phyloP scores from a whole-genome alignment of 2,113 vertebrate species.

The Lampris incognitus region DNA sequence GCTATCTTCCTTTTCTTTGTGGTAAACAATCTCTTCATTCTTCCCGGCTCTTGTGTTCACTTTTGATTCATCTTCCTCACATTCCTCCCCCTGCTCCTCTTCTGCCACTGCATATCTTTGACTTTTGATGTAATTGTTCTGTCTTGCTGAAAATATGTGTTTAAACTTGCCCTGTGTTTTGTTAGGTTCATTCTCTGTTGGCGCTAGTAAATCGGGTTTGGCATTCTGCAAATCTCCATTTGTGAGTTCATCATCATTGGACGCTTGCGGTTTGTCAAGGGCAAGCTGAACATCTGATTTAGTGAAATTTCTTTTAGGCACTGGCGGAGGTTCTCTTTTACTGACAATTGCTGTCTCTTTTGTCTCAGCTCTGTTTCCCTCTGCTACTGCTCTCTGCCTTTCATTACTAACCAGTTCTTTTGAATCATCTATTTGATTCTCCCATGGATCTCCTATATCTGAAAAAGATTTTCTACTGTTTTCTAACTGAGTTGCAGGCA shows the following conservation, averaged over 20 bases:
- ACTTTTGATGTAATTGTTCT: constrained; percentile 83
- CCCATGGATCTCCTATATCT: constrained; percentile 39
- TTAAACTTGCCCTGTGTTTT: constrained; percentile 63
- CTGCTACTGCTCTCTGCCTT: neutral
- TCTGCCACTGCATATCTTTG: constrained; percentile 65
- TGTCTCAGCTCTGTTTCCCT: constrained; percentile 35
- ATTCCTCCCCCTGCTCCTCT: constrained; percentile 40
- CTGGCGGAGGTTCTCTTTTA: constrained; percentile 65
- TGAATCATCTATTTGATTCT: constrained; percentile 35
- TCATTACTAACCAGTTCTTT: constrained; percentile 13
- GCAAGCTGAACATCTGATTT: constrained; percentile 61
- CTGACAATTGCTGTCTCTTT: neutral
- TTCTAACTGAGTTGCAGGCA: constrained; percentile 39
- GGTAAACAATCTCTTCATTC: constrained; percentile 16
- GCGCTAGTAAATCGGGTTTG: constrained; percentile 11
- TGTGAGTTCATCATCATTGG: constrained; percentile 9
- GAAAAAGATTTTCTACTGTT: constrained; percentile 32
- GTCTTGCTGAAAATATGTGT: constrained; percentile 76
- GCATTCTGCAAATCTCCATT: constrained; percentile 27
- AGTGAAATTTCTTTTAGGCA: constrained; percentile 65
- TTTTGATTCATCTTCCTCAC: constrained; percentile 43
- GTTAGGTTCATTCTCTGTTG: constrained; percentile 37
- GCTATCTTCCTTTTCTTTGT: constrained; percentile 48
- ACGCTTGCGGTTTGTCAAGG: constrained; percentile 44
- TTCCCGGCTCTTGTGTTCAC: constrained; percentile 16